Conservation (phyloP, 1,140 invertebrate genomes). For the Hyles euphorbiae region DNA sequence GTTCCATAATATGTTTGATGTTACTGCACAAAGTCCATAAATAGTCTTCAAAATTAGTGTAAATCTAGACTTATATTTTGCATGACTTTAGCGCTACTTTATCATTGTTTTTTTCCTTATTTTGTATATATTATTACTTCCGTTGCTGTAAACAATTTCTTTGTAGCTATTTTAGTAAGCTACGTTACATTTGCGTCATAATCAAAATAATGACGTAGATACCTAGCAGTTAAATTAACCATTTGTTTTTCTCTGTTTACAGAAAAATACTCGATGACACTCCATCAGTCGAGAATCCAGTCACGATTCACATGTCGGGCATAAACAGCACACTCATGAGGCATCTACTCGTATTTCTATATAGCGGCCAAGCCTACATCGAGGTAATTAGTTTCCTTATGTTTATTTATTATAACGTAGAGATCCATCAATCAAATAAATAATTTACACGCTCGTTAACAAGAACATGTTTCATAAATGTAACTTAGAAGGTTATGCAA, state of each 20-base stretch:
- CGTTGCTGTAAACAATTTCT: too few relatives aligned
- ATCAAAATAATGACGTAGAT: too few relatives aligned
- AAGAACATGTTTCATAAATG: background rate
- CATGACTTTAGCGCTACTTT: too few relatives aligned
- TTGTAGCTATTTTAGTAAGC: too few relatives aligned
- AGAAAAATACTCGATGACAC: constrained; percentile 84
- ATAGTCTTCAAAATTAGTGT: too few relatives aligned
- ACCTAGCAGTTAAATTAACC: too few relatives aligned
- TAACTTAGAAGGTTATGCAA: background rate
- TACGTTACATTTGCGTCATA: too few relatives aligned
- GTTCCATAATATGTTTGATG: too few relatives aligned
- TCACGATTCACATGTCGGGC: constrained; percentile 88
- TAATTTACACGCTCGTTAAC: constrained; percentile 1
- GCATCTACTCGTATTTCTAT: constrained; percentile 87
- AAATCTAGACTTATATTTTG: too few relatives aligned
- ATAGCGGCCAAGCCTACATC: constrained; percentile 89
- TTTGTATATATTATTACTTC: too few relatives aligned
- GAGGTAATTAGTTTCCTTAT: constrained; percentile 70
- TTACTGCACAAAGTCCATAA: too few relatives aligned
- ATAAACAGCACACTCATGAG: constrained; percentile 85
- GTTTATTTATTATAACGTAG: background rate
- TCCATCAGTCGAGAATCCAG: constrained; percentile 80
- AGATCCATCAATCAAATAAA: background rate
- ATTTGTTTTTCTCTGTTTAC: constrained; percentile 29
- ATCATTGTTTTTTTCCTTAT: too few relatives aligned